These are phyloP conservation scores for Oedothorax gibbosus DNA, from an alignment of 1,140 invertebrate species.

Conservation along the genomic window DNA sequence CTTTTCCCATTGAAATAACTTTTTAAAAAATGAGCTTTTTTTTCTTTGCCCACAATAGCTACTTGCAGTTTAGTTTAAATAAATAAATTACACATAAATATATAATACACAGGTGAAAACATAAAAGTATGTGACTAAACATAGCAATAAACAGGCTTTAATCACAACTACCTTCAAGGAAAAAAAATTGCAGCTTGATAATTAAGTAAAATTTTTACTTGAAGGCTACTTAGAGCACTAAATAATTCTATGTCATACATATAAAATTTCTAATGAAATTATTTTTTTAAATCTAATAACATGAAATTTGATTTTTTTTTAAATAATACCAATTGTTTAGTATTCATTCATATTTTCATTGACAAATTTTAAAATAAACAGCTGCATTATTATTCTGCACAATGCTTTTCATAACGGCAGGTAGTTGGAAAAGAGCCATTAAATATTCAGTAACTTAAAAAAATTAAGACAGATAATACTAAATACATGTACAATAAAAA, in stretches of 20 bases:
- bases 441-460: slow-evolving; percentile 11
- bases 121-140: slow-evolving; percentile 56
- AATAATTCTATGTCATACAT: too few relatives aligned
- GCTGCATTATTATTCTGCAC: too few relatives aligned
- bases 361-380: too few relatives aligned
- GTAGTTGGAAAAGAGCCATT: slow-evolving; percentile 27
- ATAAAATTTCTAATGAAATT: too few relatives aligned
- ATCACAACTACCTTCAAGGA: slow-evolving; percentile 24
- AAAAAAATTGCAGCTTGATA: not conserved
- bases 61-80: slow-evolving; percentile 58
- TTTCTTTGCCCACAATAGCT: slow-evolving; percentile 41
- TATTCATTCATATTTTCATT: too few relatives aligned
- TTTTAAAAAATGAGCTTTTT: slow-evolving; percentile 39
- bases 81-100: slow-evolving; percentile 60
- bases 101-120: slow-evolving; percentile 51
- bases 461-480: slow-evolving; percentile 36
- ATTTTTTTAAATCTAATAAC: too few relatives aligned
- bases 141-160: slow-evolving; percentile 1
- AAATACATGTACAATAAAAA: slow-evolving; percentile 44
- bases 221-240: too few relatives aligned
- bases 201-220: not conserved
- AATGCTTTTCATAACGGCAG: not conserved
- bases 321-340: too few relatives aligned
- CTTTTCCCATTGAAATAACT: slow-evolving; percentile 9
- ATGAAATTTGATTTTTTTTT: too few relatives aligned